These are phyloP conservation scores for Philopedon plagiatum DNA, from an alignment of 2,888 invertebrate genomes.

Conservation along the genomic window DNA sequence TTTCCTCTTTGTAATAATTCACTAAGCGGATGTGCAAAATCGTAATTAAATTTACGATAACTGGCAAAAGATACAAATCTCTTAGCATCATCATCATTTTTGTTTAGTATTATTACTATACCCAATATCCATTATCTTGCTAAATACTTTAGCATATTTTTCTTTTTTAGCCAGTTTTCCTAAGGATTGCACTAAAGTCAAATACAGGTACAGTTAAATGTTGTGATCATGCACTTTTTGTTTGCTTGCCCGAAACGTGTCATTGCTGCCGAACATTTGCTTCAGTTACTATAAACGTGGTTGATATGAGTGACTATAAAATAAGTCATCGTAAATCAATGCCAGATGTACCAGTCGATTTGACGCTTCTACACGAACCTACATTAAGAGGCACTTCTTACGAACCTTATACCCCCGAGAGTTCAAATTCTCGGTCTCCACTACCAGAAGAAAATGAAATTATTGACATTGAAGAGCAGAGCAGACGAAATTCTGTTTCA, in stretches of 20 bases:
- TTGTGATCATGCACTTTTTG: slow-evolving; percentile 69
- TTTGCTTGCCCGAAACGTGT: slow-evolving; percentile 70
- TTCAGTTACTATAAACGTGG: slow-evolving; percentile 67
- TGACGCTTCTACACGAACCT: slow-evolving; percentile 70
- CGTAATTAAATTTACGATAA: too few relatives aligned
- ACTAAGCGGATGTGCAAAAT: too few relatives aligned
- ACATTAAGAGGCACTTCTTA: slow-evolving; percentile 69
- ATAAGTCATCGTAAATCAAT: slow-evolving; percentile 59
- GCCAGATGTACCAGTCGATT: slow-evolving; percentile 59
- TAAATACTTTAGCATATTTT: not conserved
- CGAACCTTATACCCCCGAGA: slow-evolving; percentile 89
- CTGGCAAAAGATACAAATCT: too few relatives aligned
- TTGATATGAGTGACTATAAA: slow-evolving; percentile 65
- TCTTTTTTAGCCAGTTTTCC: slow-evolving; percentile 83
- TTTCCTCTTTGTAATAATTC: too few relatives aligned
- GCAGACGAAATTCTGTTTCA: slow-evolving; percentile 69
- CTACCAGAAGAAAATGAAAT: slow-evolving; percentile 68
- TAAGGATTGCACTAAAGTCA: slow-evolving; percentile 78
- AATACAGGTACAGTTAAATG: slow-evolving; percentile 85
- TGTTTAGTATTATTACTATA: too few relatives aligned
- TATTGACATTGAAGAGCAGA: slow-evolving; percentile 58
- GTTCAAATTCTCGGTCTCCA: slow-evolving; percentile 83
- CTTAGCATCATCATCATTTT: too few relatives aligned
- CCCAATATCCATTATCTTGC: not conserved
- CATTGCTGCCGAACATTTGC: slow-evolving; percentile 68